A percentile compares a stretch with the other conserved stretches of the same genome.
Evolutionary conservation across 1,140 invertebrate species (phyloP).

Genomic region (Drosophila watanabei): DNA sequence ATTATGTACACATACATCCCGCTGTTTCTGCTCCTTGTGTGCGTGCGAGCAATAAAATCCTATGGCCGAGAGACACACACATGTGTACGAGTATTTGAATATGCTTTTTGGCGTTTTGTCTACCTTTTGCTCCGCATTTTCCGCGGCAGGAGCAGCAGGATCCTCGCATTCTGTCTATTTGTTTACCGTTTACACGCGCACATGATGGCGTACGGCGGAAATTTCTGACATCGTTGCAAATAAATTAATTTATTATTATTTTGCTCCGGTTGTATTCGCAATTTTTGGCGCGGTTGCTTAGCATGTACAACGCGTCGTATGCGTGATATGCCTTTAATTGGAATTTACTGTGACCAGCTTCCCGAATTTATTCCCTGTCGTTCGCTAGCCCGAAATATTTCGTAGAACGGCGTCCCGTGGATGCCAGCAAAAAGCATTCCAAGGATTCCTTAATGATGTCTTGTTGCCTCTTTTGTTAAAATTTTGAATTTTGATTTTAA

Average conservation of each 20-base stretch:
- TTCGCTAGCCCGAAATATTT: conserved; percentile 17
- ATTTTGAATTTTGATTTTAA: background rate
- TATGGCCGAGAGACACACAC: conserved; percentile 33
- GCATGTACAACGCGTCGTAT: conserved; percentile 72
- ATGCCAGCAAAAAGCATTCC: conserved; percentile 2
- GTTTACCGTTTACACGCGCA: conserved; percentile 50
- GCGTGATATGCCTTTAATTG: conserved; percentile 79
- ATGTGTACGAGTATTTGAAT: conserved; percentile 58
- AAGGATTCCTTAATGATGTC: background rate
- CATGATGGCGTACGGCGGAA: conserved; percentile 44
- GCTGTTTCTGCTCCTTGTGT: conserved; percentile 23
- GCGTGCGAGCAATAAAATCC: conserved; percentile 52
- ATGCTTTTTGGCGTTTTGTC: conserved; percentile 60
- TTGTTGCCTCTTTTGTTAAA: background rate
- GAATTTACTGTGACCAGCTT: conserved; percentile 68
- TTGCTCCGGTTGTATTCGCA: conserved; percentile 36
- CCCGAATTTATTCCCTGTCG: conserved; percentile 21
- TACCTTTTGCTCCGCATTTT: conserved; percentile 26
- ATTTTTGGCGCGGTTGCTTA: conserved; percentile 54
- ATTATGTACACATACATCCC: conserved; percentile 70
- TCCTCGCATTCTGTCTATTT: conserved; percentile 20
- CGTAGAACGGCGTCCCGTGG: background rate
- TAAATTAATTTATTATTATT: conserved; percentile 83
- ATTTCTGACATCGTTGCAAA: conserved; percentile 72
- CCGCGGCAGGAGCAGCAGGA: background rate